These are phyloP conservation scores for Piaya cayana DNA, from an alignment of 2,113 vertebrate species.

Conservation along the genomic window DNA sequence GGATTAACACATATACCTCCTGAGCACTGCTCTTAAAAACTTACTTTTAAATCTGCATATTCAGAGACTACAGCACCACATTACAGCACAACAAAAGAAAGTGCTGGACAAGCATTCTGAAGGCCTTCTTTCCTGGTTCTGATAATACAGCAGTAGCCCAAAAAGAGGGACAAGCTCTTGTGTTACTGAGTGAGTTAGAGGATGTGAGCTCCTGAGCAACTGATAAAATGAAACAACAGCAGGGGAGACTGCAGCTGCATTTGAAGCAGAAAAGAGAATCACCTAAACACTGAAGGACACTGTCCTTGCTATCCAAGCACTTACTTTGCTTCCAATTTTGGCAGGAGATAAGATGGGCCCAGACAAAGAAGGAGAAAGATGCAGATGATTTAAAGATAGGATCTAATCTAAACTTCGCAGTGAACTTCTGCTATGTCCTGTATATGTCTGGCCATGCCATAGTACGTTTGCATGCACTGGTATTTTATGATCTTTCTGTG, in stretches of 20 bases:
- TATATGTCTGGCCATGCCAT: neutral
- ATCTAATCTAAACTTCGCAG: neutral
- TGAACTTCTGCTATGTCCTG: neutral
- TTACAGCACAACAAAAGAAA: conserved; percentile 62
- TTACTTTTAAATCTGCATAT: conserved; percentile 69
- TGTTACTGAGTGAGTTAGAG: neutral
- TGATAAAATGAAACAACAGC: neutral
- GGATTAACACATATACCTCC: conserved; percentile 66
- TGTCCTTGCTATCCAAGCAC: neutral
- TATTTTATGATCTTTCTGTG: neutral
- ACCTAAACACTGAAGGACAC: neutral
- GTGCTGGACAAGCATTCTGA: conserved; percentile 45
- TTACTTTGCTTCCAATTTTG: neutral
- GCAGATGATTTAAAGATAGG: neutral
- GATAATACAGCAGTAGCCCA: neutral
- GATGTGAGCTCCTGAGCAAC: neutral
- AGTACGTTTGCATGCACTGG: neutral
- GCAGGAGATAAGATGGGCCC: neutral
- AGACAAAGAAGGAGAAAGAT: neutral
- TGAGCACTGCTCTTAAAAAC: conserved; percentile 46
- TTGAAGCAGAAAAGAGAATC: neutral
- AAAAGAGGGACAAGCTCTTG: neutral
- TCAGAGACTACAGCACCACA: conserved; percentile 35
- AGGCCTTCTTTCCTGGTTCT: neutral
- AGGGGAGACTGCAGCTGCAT: neutral